These are phyloP conservation scores for Amazona ochrocephala DNA, from an alignment of 2,797 vertebrate genomes.

Conservation along the genomic window DNA sequence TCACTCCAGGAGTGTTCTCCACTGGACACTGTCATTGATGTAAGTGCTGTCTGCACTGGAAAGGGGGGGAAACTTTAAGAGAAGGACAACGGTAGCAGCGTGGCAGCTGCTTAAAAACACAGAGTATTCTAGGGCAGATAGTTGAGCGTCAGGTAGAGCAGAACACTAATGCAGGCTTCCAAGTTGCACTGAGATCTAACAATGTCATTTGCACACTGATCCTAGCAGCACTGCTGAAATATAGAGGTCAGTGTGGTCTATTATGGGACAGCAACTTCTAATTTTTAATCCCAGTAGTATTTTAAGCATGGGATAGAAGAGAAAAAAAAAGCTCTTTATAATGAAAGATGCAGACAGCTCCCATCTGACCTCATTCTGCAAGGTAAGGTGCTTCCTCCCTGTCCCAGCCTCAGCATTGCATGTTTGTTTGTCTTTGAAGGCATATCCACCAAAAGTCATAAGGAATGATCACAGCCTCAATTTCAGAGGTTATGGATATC, in stretches of 20 bases:
- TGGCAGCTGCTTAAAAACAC: neutral
- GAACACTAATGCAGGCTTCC: neutral
- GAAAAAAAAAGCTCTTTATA: neutral
- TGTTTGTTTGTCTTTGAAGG: conserved; percentile 1
- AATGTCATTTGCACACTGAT: neutral
- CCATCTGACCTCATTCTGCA: conserved; percentile 38
- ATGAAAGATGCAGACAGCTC: neutral
- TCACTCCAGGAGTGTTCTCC: neutral
- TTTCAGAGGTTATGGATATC: neutral
- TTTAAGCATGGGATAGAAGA: neutral
- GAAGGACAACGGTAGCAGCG: neutral
- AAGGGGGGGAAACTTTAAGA: neutral
- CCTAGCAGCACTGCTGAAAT: conserved; percentile 16
- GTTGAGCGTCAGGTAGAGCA: neutral
- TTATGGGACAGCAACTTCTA: conserved; percentile 51
- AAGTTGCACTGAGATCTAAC: neutral
- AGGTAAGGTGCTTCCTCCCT: neutral
- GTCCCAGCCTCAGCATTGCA: fast-evolving
- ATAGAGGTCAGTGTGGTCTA: conserved; percentile 46
- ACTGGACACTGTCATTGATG: neutral
- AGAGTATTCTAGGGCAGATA: neutral
- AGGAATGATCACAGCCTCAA: neutral
- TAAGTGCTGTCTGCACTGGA: neutral
- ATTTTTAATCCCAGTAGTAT: conserved; percentile 55
- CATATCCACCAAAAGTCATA: neutral